A percentile compares a stretch with the other conserved stretches of the same genome.
Conservation (phyloP, 2,113 vertebrate species). For the Aleadryas rufinucha region DNA sequence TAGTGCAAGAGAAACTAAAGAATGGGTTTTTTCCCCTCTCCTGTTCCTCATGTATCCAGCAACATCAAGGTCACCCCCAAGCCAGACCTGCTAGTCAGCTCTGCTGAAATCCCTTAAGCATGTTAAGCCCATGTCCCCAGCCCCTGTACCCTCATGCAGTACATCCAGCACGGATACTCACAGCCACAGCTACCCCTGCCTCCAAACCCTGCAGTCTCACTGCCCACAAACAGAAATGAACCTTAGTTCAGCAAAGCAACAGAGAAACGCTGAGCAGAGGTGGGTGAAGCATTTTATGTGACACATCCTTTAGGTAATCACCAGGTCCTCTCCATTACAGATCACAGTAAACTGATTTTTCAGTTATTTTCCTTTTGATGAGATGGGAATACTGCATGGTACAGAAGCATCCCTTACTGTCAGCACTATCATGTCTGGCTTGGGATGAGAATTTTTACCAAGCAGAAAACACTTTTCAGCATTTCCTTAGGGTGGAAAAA, state of each 20-base stretch:
- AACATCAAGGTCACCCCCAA: background rate
- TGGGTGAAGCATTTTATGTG: background rate
- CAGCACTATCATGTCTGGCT: background rate
- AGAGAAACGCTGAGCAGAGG: background rate
- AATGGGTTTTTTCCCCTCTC: background rate
- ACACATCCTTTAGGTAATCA: background rate
- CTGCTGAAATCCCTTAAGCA: background rate
- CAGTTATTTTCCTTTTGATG: background rate
- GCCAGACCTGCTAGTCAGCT: background rate
- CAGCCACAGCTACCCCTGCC: too few species aligned
- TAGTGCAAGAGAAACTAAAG: background rate
- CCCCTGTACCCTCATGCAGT: rapidly evolving
- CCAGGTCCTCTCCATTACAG: background rate
- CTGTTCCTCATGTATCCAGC: background rate
- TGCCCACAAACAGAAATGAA: background rate
- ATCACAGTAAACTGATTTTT: background rate
- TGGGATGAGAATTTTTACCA: background rate
- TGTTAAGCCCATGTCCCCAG: background rate
- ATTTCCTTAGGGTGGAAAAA: background rate
- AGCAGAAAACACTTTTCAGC: background rate
- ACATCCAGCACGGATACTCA: background rate
- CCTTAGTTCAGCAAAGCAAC: background rate
- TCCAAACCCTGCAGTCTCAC: background rate
- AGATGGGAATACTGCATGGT: background rate
- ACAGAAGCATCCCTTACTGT: background rate